Evolutionary conservation across 1,140 invertebrate genomes (phyloP).

Genomic region (Telenomus remus): DNA sequence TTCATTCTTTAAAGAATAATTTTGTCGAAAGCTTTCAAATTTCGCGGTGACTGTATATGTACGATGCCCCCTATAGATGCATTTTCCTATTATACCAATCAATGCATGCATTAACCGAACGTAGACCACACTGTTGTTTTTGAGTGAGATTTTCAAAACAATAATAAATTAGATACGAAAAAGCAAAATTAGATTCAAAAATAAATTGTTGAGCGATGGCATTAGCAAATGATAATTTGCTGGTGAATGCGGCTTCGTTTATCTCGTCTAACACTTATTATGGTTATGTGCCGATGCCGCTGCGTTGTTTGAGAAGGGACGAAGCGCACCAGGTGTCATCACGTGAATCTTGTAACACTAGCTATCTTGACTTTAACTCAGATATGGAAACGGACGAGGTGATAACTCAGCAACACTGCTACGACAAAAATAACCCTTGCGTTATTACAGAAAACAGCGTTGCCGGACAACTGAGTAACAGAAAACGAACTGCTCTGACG

Average conservation of each 20-base stretch:
- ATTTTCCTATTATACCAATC: too few relatives aligned
- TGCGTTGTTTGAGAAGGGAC: constrained; percentile 20
- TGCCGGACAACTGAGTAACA: constrained; percentile 29
- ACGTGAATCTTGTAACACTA: constrained; percentile 1
- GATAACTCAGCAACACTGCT: constrained; percentile 33
- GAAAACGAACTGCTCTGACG: constrained; percentile 60
- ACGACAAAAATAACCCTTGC: constrained; percentile 62
- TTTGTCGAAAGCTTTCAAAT: too few relatives aligned
- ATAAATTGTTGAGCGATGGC: constrained; percentile 1
- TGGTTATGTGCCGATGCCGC: constrained; percentile 61
- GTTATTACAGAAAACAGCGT: constrained; percentile 60
- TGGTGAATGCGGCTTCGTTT: constrained; percentile 23
- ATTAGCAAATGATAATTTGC: neutral
- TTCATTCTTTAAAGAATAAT: too few relatives aligned
- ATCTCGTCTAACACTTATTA: constrained; percentile 66
- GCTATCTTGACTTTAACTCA: constrained; percentile 29
- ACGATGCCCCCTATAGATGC: too few relatives aligned
- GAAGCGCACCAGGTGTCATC: neutral
- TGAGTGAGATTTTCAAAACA: too few relatives aligned
- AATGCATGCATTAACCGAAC: too few relatives aligned
- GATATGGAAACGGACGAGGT: constrained; percentile 66
- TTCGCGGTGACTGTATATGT: too few relatives aligned
- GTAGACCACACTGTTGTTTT: too few relatives aligned
- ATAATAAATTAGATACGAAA: too few relatives aligned
- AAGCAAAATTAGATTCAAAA: too few relatives aligned